phyloP scores from a whole-genome alignment of 2,797 vertebrate species.

The Chanos chanos region DNA sequence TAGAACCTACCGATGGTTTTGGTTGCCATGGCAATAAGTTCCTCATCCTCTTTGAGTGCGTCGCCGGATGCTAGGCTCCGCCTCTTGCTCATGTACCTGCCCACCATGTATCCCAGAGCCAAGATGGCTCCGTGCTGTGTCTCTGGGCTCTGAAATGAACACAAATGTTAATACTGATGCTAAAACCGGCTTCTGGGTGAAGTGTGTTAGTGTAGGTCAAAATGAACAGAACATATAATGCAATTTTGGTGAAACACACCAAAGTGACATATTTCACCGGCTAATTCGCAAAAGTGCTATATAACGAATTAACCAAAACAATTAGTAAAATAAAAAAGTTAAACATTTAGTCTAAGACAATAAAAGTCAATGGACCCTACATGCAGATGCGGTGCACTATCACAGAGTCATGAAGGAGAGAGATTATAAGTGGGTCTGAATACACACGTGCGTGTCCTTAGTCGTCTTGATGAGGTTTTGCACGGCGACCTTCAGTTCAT shows the following conservation, averaged over 20 bases:
- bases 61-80: conserved; percentile 63
- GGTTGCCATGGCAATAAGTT: conserved; percentile 82
- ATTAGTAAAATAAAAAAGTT: no score
- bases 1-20: conserved; percentile 94
- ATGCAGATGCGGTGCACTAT: no score
- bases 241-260: no score
- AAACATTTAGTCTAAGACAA: no score
- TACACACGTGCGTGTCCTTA: conserved; percentile 88
- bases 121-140: conserved; percentile 92
- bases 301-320: no score
- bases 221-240: background rate
- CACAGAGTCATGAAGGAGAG: background rate
- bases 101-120: conserved; percentile 93
- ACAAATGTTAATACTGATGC: background rate
- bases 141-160: conserved; percentile 86
- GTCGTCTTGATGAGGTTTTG: conserved; percentile 91
- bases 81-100: conserved; percentile 86
- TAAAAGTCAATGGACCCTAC: no score
- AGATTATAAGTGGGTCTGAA: background rate
- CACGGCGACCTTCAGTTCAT: conserved; percentile 81
- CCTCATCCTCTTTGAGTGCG: conserved; percentile 75
- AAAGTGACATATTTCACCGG: no score
- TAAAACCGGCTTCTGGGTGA: background rate
- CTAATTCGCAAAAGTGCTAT: no score
- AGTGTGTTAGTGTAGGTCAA: background rate